Evolutionary conservation across 1,140 invertebrate genomes (phyloP).

Genomic region (Thaumetopoea pityocampa): DNA sequence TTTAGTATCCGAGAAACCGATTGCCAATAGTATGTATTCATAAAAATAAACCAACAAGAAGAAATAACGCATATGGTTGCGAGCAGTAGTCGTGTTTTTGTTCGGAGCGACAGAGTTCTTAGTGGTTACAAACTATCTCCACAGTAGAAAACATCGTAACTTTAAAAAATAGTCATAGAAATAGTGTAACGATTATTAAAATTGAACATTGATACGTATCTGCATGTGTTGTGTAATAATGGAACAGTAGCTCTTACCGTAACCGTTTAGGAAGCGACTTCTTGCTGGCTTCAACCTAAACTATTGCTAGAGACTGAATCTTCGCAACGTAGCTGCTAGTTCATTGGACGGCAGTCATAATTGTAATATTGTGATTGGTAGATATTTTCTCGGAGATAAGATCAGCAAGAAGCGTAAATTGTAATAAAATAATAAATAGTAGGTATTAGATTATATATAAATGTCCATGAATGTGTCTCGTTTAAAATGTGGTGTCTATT

Average conservation of each 20-base stretch:
- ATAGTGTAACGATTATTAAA: conserved; percentile 24
- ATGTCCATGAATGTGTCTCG: conserved; percentile 73
- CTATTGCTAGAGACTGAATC: conserved; percentile 37
- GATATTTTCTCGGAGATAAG: conserved; percentile 34
- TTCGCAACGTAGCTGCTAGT: conserved; percentile 13
- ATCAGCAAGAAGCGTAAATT: conserved; percentile 51
- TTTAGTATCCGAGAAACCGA: too few relatives aligned
- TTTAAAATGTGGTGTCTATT: conserved; percentile 74
- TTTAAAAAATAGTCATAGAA: conserved; percentile 28
- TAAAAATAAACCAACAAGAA: too few relatives aligned
- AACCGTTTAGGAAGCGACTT: conserved; percentile 45
- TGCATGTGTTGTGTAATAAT: conserved; percentile 72
- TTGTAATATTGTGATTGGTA: conserved; percentile 18
- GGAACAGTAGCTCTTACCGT: conserved; percentile 48
- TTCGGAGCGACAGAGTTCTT: conserved; percentile 32
- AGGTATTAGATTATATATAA: conserved; percentile 61
- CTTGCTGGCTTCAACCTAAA: conserved; percentile 53
- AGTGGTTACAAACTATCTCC: conserved; percentile 25
- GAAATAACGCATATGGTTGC: too few relatives aligned
- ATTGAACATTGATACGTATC: conserved; percentile 38
- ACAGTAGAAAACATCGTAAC: conserved; percentile 33
- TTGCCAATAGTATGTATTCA: too few relatives aligned
- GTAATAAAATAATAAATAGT: conserved; percentile 57
- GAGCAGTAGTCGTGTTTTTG: conserved; percentile 9
- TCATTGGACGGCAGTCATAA: conserved; percentile 2